Conservation (phyloP, 2,797 vertebrate species). For the Enteromius mattozi region DNA sequence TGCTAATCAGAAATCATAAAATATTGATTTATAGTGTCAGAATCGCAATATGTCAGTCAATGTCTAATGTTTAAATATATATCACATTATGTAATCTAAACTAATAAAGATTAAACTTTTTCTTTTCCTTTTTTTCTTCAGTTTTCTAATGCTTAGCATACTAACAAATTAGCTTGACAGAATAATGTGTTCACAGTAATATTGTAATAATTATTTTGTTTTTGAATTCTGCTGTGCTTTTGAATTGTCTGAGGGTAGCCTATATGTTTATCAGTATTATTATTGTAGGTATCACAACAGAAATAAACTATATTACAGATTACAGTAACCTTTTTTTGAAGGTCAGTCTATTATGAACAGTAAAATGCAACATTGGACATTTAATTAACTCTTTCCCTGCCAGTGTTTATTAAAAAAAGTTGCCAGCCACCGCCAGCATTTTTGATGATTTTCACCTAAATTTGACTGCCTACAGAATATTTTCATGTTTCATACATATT, state of each 20-base stretch:
- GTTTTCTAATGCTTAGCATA: neutral
- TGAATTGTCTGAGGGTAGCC: neutral
- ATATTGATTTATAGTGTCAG: neutral
- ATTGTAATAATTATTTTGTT: neutral
- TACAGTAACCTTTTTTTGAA: neutral
- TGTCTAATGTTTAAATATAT: neutral
- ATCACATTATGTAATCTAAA: neutral
- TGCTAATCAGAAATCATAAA: neutral
- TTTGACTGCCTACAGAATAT: too few species aligned
- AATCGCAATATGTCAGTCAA: neutral
- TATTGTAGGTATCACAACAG: neutral
- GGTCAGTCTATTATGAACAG: neutral
- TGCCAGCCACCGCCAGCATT: too few species aligned
- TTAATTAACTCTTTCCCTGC: neutral
- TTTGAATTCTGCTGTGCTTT: neutral
- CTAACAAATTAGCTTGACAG: neutral
- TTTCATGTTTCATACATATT: too few species aligned
- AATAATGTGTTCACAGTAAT: neutral
- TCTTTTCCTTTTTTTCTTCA: neutral
- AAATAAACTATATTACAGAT: neutral
- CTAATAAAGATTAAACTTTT: neutral
- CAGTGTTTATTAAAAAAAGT: too few species aligned
- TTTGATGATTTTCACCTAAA: too few species aligned
- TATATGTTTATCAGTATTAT: neutral
- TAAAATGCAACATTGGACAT: neutral